phyloP scores from a whole-genome alignment of 1,140 invertebrate genomes.

The Drosophila bocki region DNA sequence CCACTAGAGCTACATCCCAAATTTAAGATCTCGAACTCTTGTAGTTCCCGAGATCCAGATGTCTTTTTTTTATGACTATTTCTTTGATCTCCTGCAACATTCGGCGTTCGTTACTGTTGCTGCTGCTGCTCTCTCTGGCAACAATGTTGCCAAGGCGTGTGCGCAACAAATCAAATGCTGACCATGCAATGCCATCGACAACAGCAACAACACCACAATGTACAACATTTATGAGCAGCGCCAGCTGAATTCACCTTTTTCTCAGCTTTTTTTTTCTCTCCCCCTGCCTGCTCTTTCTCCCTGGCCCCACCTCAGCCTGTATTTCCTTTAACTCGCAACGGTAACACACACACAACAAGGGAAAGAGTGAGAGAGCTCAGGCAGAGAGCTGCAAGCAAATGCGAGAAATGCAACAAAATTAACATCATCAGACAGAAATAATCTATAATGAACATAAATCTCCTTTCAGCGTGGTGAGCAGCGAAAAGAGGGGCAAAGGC shows the following conservation, averaged over 20 bases:
- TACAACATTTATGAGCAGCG: conserved; percentile 66
- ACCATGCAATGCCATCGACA: conserved; percentile 63
- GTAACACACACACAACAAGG: conserved; percentile 24
- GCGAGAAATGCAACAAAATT: conserved; percentile 84
- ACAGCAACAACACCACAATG: conserved; percentile 53
- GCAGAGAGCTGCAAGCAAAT: conserved; percentile 66
- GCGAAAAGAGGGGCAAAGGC: neutral
- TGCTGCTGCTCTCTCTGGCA: conserved; percentile 35
- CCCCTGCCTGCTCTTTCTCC: conserved; percentile 5
- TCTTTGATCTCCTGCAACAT: conserved; percentile 38
- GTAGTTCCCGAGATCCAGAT: conserved; percentile 13
- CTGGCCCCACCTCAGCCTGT: conserved; percentile 53
- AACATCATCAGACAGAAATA: conserved; percentile 84
- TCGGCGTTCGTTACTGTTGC: conserved; percentile 22
- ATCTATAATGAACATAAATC: conserved; percentile 84
- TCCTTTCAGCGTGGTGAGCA: conserved; percentile 56
- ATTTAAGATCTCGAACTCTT: neutral
- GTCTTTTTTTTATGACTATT: conserved; percentile 12
- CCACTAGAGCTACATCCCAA: conserved; percentile 1
- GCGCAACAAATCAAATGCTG: conserved; percentile 78
- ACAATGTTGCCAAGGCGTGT: conserved; percentile 75
- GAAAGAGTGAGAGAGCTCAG: neutral
- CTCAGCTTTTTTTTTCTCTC: neutral
- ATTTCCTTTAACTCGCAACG: conserved; percentile 51
- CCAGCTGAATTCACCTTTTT: conserved; percentile 38